Conservation (phyloP, 64 coral and sea anemone species). For the Porites lutea region DNA sequence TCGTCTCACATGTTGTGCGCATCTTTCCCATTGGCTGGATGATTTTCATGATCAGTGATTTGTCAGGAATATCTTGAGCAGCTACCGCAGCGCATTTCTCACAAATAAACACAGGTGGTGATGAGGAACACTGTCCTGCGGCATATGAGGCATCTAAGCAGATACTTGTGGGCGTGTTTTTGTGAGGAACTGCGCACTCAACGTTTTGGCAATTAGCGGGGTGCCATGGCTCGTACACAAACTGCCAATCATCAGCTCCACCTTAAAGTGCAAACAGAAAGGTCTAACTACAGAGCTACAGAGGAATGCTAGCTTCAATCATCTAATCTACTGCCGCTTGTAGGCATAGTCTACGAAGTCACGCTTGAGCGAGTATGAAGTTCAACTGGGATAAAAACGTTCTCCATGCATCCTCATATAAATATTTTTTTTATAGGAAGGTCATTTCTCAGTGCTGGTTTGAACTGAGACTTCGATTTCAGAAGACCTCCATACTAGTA, state of each 20-base stretch:
- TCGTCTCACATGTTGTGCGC: constrained; percentile 74
- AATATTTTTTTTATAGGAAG: too few species aligned
- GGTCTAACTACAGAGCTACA: neutral
- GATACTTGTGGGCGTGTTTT: constrained; percentile 78
- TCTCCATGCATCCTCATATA: too few species aligned
- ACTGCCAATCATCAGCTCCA: constrained; percentile 97
- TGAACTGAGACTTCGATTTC: too few species aligned
- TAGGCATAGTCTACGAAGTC: too few species aligned
- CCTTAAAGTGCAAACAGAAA: constrained; percentile 52
- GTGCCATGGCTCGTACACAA: constrained; percentile 94
- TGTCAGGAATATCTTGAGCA: constrained; percentile 33
- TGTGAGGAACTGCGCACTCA: constrained; percentile 70
- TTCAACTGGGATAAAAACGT: too few species aligned
- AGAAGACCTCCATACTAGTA: too few species aligned
- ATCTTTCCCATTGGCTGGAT: constrained; percentile 82
- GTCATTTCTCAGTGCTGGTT: too few species aligned
- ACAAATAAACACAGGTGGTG: constrained; percentile 95
- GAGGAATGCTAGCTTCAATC: too few species aligned
- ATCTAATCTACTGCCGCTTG: too few species aligned
- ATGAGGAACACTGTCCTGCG: constrained; percentile 61
- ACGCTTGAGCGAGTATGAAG: too few species aligned
- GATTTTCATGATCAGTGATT: constrained; percentile 42
- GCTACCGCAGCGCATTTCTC: constrained; percentile 60
- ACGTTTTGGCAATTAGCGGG: constrained; percentile 81
- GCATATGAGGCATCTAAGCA: constrained; percentile 95